Conservation (phyloP, 2,113 vertebrate genomes). For the Clarias magur region DNA sequence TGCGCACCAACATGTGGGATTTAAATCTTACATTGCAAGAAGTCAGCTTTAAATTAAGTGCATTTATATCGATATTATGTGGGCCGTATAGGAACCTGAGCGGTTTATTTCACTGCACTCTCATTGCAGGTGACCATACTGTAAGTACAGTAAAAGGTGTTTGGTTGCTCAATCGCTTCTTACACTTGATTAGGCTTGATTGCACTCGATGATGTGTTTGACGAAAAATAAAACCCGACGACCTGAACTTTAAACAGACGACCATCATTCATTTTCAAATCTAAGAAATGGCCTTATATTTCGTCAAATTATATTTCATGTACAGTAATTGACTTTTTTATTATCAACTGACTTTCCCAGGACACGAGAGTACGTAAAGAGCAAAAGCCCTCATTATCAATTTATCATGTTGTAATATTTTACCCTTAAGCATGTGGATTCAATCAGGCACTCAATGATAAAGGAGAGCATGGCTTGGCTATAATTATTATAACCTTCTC, state of each 20-base stretch:
- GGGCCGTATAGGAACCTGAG: not conserved
- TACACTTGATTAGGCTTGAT: not conserved
- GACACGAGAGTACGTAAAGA: constrained; percentile 31
- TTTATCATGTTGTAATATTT: constrained; percentile 45
- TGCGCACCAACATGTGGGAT: not conserved
- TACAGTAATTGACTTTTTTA: constrained; percentile 9
- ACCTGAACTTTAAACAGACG: not conserved
- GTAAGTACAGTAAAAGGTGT: not conserved
- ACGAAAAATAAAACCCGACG: not conserved
- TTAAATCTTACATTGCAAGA: not conserved
- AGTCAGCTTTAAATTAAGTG: not conserved
- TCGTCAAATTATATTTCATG: constrained; percentile 5
- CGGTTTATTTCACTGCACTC: not conserved
- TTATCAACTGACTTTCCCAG: constrained; percentile 20
- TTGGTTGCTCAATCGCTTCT: not conserved
- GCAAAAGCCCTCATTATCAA: constrained; percentile 40
- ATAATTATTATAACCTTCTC: constrained; percentile 35
- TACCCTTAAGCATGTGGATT: constrained; percentile 39
- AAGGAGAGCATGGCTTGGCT: constrained; percentile 12
- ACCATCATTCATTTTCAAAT: not conserved
- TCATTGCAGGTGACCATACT: constrained; percentile 1
- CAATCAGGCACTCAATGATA: constrained; percentile 27
- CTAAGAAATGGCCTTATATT: constrained; percentile 13
- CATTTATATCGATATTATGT: not conserved
- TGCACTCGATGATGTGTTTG: not conserved